Conservation (phyloP, 1,140 invertebrate genomes). For the Schlechtendalia chinensis region DNA sequence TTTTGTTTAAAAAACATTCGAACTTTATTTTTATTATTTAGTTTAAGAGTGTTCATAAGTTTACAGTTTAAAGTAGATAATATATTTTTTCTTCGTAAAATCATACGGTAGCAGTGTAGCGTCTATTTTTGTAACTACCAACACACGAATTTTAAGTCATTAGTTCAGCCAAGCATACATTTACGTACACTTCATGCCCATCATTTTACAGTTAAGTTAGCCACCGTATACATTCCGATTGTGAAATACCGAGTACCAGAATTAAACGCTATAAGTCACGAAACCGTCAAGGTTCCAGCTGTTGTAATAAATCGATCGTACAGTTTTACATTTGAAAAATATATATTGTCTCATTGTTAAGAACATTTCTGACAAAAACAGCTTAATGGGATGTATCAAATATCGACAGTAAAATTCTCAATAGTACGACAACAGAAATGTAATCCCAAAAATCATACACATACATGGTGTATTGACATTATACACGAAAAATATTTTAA, state of each 20-base stretch:
- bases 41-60: too few species aligned
- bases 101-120: too few species aligned
- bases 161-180: constrained; percentile 19
- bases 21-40: too few species aligned
- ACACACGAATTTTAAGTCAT: neutral
- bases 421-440: neutral
- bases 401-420: too few species aligned
- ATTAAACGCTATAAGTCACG: constrained; percentile 9
- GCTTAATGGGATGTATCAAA: neutral
- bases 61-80: too few species aligned
- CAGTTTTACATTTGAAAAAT: neutral
- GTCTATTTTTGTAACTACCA: neutral
- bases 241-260: constrained; percentile 8
- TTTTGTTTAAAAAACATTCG: too few species aligned
- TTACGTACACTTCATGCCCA: neutral
- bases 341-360: neutral
- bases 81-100: too few species aligned
- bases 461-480: neutral
- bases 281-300: constrained; percentile 16
- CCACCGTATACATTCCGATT: constrained; percentile 16
- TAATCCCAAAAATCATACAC: neutral
- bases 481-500: neutral
- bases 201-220: constrained; percentile 44
- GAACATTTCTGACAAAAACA: neutral
- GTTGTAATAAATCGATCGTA: constrained; percentile 20